Evolutionary conservation across 2,888 invertebrate species (phyloP).

Genomic region (Ectemnius continuus): DNA sequence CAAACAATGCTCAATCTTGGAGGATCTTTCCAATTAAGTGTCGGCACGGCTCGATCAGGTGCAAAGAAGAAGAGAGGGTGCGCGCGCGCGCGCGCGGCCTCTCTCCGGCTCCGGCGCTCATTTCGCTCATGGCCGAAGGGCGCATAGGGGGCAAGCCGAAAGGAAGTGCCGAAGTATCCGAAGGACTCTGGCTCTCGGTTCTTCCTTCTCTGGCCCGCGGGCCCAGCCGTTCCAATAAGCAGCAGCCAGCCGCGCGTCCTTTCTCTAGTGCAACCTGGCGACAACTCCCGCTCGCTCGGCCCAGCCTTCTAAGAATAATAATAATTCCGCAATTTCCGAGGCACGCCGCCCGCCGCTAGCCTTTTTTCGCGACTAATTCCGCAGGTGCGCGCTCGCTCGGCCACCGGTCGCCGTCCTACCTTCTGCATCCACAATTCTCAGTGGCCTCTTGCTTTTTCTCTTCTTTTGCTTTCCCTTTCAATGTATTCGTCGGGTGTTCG

Average conservation of each 20-base stretch:
- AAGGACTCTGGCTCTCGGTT: constrained; percentile 7
- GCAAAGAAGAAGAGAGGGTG: constrained; percentile 66
- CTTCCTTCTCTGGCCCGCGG: constrained; percentile 35
- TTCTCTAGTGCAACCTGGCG: constrained; percentile 47
- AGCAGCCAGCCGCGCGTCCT: constrained; percentile 4
- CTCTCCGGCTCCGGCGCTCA: constrained; percentile 5
- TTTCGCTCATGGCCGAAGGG: constrained; percentile 33
- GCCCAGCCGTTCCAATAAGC: not conserved
- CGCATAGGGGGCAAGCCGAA: constrained; percentile 22
- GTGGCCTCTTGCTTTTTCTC: constrained; percentile 14
- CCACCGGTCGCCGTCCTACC: constrained; percentile 73
- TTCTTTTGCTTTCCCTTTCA: not conserved
- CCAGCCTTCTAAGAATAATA: constrained; percentile 59
- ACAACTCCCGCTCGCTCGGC: constrained; percentile 30
- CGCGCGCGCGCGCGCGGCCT: constrained; percentile 21
- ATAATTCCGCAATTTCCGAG: constrained; percentile 68
- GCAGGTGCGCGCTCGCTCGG: constrained; percentile 60
- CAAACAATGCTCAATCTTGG: constrained; percentile 60
- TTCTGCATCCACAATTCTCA: constrained; percentile 78
- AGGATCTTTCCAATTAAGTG: constrained; percentile 64
- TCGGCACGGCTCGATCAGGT: constrained; percentile 54
- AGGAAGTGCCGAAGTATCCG: constrained; percentile 17
- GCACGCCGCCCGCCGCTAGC: constrained; percentile 48
- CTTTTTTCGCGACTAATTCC: constrained; percentile 60
- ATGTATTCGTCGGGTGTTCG: not conserved